These are phyloP conservation scores for Gryon sp. DNA, from an alignment of 1,140 invertebrate species.

Conservation along the genomic window DNA sequence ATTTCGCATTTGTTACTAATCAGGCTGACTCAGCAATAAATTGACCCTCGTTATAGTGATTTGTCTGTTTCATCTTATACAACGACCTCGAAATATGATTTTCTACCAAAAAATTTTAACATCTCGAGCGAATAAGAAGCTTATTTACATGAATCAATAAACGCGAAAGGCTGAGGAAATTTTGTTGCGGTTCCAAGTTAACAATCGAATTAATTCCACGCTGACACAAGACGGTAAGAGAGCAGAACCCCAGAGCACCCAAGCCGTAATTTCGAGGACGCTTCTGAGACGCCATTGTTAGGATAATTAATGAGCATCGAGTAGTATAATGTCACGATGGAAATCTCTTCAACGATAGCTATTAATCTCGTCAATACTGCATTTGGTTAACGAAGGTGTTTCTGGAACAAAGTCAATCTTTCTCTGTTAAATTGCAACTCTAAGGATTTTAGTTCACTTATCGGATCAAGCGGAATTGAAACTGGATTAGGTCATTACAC, in stretches of 20 bases:
- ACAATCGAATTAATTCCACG: slow-evolving; percentile 37
- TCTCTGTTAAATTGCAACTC: slow-evolving; percentile 47
- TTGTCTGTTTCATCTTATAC: no score
- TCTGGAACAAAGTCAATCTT: slow-evolving; percentile 47
- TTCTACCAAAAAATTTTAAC: no score
- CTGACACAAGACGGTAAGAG: slow-evolving; percentile 34
- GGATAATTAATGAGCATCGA: slow-evolving; percentile 64
- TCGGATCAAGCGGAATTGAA: slow-evolving; percentile 47
- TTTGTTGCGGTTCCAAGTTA: slow-evolving; percentile 13
- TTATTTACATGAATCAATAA: slow-evolving; percentile 41
- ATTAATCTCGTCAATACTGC: slow-evolving; percentile 63
- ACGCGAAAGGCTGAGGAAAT: slow-evolving; percentile 28
- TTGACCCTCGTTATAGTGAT: no score
- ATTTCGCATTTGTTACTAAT: slow-evolving; percentile 7
- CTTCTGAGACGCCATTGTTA: slow-evolving; percentile 58
- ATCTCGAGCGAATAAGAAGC: background rate
- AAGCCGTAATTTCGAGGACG: slow-evolving; percentile 54
- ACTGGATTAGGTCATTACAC: slow-evolving; percentile 47
- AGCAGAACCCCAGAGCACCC: slow-evolving; percentile 29
- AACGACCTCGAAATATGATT: no score
- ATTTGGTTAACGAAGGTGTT: slow-evolving; percentile 43
- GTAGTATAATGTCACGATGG: slow-evolving; percentile 63
- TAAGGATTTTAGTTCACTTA: slow-evolving; percentile 48
- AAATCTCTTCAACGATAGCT: slow-evolving; percentile 63
- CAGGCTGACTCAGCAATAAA: no score